Evolutionary conservation across 1,140 invertebrate genomes (phyloP), one percentile per base, ranked within the genome.

Genomic region (Rhizoglyphus robini): DNA sequence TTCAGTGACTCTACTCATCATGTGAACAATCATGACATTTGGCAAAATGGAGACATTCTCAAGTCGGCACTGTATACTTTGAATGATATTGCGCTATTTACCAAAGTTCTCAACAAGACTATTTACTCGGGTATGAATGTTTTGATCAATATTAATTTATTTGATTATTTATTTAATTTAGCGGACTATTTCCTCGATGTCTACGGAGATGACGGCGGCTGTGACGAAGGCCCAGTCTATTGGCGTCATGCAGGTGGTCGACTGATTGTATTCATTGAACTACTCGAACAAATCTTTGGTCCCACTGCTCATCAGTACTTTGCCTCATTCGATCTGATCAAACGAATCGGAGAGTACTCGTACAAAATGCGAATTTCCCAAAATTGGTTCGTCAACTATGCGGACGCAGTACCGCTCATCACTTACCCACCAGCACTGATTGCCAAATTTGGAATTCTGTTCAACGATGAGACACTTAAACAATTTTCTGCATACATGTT

Each of bases 161-260:
- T n/a, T n/a, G n/a, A n/a, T n/a, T n/a, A n/a, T n/a, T n/a, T n/a
- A n/a, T n/a, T n/a, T n/a, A n/a, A n/a, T n/a, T n/a, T n/a, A n/a
- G 60, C 62, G 11, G 60, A 62, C 11, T n/a, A n/a, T n/a, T 62
- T 62, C 30, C 60, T 62, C n/a, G 23, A 62, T 27, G 23, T 13
- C 51, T 62, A 62, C 23, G 11, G 11, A 11, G 30, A 62, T 20
- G 60, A 62, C 51, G 60, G 60, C 11, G 60, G 60, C n/a, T 62
- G 60, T 65, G 60, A 62, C 11, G 60, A 62, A 27, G 60, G 60
- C 48, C 60, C 60, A 23, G 62, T 11, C n/a, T 62, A 62, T 65
- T 62, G 60, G 60, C 48, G n/a, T 20, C 32, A 47, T n/a, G n/a
- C n/a, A n/a, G n/a, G n/a, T n/a, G n/a, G n/a, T n/a, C n/a, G n/a